These are phyloP conservation scores for Phyto melanocephala DNA, from an alignment of 2,888 invertebrate species.

Conservation along the genomic window DNA sequence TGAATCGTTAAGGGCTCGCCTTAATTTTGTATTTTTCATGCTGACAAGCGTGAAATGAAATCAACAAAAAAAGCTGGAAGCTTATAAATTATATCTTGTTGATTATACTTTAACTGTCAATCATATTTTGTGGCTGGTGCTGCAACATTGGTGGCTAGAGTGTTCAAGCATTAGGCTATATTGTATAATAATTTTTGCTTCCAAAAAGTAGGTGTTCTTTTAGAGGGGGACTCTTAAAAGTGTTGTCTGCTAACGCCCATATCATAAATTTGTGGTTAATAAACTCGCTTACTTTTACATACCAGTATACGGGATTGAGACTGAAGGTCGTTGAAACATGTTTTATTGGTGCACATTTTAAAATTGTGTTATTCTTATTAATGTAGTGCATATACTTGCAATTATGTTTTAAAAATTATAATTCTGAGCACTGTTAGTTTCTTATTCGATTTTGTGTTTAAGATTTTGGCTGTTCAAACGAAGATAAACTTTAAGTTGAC, in stretches of 20 bases:
- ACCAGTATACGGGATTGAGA: background rate
- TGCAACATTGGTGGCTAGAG: background rate
- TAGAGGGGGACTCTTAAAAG: slow-evolving; percentile 19
- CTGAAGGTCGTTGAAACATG: background rate
- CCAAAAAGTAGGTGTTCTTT: slow-evolving; percentile 50
- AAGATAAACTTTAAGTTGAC: background rate
- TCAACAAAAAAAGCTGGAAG: background rate
- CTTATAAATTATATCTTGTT: background rate
- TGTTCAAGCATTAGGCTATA: background rate
- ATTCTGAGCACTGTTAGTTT: background rate
- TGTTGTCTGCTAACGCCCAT: slow-evolving; percentile 46
- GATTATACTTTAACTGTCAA: slow-evolving; percentile 14
- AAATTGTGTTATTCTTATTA: background rate
- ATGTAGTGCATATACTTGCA: background rate
- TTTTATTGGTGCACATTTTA: background rate
- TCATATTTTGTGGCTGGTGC: slow-evolving; percentile 15
- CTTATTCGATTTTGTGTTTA: background rate
- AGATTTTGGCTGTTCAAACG: background rate
- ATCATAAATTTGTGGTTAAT: slow-evolving; percentile 25
- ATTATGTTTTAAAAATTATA: background rate
- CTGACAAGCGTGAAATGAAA: background rate
- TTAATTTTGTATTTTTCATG: background rate
- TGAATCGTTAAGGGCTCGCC: slow-evolving; percentile 19
- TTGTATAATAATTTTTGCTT: background rate
- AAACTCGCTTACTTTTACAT: background rate